phyloP scores from a whole-genome alignment of 2,797 vertebrate species.

The Acrossocheilus wenchowensis region DNA sequence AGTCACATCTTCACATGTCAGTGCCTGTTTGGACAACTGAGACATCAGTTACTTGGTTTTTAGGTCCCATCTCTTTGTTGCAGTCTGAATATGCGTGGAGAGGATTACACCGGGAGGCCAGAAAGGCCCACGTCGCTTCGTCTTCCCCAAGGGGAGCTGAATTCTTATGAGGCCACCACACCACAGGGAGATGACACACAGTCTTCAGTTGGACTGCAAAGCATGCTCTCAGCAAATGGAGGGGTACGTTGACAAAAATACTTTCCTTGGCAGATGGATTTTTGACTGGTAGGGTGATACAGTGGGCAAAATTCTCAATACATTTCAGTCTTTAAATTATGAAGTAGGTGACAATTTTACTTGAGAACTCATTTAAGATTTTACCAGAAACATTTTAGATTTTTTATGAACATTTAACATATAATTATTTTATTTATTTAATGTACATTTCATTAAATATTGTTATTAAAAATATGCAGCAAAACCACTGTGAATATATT shows the following conservation, averaged over 20 bases:
- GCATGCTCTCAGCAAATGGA: conserved; percentile 55
- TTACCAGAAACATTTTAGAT: neutral
- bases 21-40: neutral
- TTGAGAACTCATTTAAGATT: neutral
- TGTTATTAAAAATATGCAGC: too few relatives aligned
- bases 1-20: neutral
- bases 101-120: conserved; percentile 65
- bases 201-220: conserved; percentile 61
- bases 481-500: neutral
- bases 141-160: conserved; percentile 67
- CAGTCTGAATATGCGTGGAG: conserved; percentile 70
- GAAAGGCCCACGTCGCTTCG: conserved; percentile 71
- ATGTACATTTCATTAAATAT: too few relatives aligned
- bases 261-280: neutral
- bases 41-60: conserved; percentile 17
- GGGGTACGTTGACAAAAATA: conserved; percentile 59
- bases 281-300: neutral
- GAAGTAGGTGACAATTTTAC: neutral
- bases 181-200: conserved; percentile 72
- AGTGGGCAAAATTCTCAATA: neutral
- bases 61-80: conserved; percentile 30
- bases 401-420: neutral
- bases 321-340: too few relatives aligned
- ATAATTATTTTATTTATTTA: too few relatives aligned
- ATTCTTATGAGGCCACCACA: conserved; percentile 69